Conservation (phyloP, 2,888 invertebrate genomes). For the Ochropleura leucogaster region DNA sequence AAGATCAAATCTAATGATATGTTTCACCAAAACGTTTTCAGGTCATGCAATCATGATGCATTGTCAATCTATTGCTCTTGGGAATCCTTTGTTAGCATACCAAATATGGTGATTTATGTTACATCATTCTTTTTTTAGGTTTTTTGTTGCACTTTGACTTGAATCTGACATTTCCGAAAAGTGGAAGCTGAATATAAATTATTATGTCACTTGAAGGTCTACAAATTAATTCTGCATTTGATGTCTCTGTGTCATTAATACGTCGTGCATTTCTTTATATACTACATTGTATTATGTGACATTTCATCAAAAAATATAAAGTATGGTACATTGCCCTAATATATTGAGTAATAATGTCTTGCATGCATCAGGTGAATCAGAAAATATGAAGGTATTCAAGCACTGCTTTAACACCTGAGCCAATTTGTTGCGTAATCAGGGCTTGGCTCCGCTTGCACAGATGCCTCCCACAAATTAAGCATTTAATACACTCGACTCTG, state of each 20-base stretch:
- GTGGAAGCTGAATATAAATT: neutral
- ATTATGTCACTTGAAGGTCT: slow-evolving; percentile 12
- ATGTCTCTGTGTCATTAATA: neutral
- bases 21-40: slow-evolving; percentile 76
- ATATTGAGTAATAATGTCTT: slow-evolving; percentile 58
- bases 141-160: slow-evolving; percentile 20
- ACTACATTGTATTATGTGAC: slow-evolving; percentile 5
- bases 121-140: slow-evolving; percentile 9
- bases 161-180: slow-evolving; percentile 39
- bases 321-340: slow-evolving; percentile 16
- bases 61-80: slow-evolving; percentile 78
- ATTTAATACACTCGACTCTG: slow-evolving; percentile 77
- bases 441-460: slow-evolving; percentile 74
- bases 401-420: slow-evolving; percentile 70
- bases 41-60: slow-evolving; percentile 74
- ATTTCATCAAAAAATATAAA: neutral
- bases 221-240: slow-evolving; percentile 15
- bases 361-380: slow-evolving; percentile 69
- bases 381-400: slow-evolving; percentile 69
- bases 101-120: slow-evolving; percentile 24
- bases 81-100: slow-evolving; percentile 72
- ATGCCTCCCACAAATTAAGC: slow-evolving; percentile 77
- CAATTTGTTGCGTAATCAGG: slow-evolving; percentile 79
- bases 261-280: neutral
- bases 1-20: slow-evolving; percentile 83